Evolutionary conservation across 2,797 vertebrate genomes (phyloP).

Genomic region (Esox lucius): DNA sequence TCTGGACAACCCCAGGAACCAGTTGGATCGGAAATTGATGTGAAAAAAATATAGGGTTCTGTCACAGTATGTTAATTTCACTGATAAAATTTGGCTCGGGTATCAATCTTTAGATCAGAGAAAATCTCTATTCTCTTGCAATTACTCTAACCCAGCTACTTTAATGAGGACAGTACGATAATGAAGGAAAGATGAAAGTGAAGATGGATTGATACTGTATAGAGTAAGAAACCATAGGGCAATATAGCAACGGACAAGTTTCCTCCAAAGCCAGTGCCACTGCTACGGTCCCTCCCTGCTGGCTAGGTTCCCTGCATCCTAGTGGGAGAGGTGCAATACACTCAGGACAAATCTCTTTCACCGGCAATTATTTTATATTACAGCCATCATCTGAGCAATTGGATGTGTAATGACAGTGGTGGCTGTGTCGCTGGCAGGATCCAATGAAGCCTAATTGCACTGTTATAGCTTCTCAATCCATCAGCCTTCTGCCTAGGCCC

Average conservation of each 20-base stretch:
- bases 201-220: neutral
- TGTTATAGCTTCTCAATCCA: conserved; percentile 57
- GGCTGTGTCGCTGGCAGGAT: conserved; percentile 49
- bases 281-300: neutral
- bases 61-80: too few relatives aligned
- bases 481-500: conserved; percentile 41
- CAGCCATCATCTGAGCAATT: conserved; percentile 65
- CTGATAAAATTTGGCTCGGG: too few relatives aligned
- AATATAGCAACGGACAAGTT: neutral
- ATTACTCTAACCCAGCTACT: neutral
- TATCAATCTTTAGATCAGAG: too few relatives aligned
- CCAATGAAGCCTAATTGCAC: conserved; percentile 67
- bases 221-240: neutral
- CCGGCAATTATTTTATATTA: conserved; percentile 64
- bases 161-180: neutral
- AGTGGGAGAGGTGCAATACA: conserved; percentile 28
- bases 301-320: neutral
- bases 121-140: neutral
- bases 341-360: conserved; percentile 45
- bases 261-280: conserved; percentile 18
- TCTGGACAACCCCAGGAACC: too few relatives aligned
- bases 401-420: conserved; percentile 66
- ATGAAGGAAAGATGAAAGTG: neutral
- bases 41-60: too few relatives aligned
- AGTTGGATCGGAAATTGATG: too few relatives aligned